Percentiles rank a stretch among this genome's conserved stretches.
Conservation (phyloP, 2,888 invertebrate genomes). For the Galerucella pusilla region DNA sequence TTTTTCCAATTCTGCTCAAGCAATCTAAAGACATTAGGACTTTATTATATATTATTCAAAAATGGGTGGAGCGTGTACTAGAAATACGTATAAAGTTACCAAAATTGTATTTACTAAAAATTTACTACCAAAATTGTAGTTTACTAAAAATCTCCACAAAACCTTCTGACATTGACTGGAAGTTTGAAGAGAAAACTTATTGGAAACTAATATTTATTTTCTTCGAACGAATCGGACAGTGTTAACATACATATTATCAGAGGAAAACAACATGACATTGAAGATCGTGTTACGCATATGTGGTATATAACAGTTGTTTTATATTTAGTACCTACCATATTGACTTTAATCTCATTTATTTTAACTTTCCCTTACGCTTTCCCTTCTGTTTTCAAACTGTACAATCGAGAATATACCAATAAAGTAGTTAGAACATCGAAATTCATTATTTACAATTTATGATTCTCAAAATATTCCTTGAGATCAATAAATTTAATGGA, state of each 20-base stretch:
- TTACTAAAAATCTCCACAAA: neutral
- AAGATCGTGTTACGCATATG: conserved; percentile 12
- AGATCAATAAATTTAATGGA: too few species aligned
- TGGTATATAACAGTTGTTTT: conserved; percentile 9
- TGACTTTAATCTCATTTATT: neutral
- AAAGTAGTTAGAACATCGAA: too few species aligned
- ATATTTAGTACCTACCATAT: neutral
- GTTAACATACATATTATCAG: neutral
- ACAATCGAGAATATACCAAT: neutral
- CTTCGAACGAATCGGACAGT: neutral
- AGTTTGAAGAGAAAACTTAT: conserved; percentile 4
- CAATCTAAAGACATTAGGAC: too few species aligned
- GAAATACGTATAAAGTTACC: too few species aligned
- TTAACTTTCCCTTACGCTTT: conserved; percentile 1
- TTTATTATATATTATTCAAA: too few species aligned
- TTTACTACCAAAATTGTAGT: neutral
- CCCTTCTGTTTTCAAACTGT: neutral
- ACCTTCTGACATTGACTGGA: neutral
- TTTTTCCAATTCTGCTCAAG: too few species aligned
- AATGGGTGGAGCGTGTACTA: too few species aligned
- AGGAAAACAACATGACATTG: conserved; percentile 4
- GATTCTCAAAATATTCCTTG: too few species aligned
- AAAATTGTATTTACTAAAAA: neutral
- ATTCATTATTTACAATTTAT: too few species aligned
- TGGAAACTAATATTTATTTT: neutral